Conservation (phyloP, 2,888 invertebrate genomes). For the Xestia c-nigrum region DNA sequence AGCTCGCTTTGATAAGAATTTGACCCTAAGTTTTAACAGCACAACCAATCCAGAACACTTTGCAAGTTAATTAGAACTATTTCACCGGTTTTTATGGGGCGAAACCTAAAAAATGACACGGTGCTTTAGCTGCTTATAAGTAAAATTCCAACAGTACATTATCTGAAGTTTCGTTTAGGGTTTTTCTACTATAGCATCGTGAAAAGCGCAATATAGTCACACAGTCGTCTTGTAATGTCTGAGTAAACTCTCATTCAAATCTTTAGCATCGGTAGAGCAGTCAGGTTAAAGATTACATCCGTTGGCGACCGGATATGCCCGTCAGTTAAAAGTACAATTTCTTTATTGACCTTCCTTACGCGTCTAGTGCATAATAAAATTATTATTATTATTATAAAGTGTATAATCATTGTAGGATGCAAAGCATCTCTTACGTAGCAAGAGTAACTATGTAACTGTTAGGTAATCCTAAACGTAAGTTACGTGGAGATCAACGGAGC, state of each 20-base stretch:
- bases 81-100: neutral
- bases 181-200: neutral
- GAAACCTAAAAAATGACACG: neutral
- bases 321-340: slow-evolving; percentile 17
- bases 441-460: slow-evolving; percentile 2
- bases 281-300: slow-evolving; percentile 37
- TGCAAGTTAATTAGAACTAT: neutral
- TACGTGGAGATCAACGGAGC: neutral
- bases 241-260: slow-evolving; percentile 11
- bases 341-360: slow-evolving; percentile 11
- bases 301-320: neutral
- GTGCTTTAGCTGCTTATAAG: neutral
- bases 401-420: neutral
- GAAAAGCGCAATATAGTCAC: neutral
- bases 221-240: neutral
- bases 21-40: no score
- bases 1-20: neutral
- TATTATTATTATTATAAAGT: no score
- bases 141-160: neutral
- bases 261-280: slow-evolving; percentile 11
- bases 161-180: neutral
- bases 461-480: slow-evolving; percentile 17
- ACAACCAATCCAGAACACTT: neutral
- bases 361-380: slow-evolving; percentile 7
- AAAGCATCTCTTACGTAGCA: slow-evolving; percentile 2